Conservation (phyloP, 2,888 invertebrate genomes). For the Yponomeuta plumbellus region DNA sequence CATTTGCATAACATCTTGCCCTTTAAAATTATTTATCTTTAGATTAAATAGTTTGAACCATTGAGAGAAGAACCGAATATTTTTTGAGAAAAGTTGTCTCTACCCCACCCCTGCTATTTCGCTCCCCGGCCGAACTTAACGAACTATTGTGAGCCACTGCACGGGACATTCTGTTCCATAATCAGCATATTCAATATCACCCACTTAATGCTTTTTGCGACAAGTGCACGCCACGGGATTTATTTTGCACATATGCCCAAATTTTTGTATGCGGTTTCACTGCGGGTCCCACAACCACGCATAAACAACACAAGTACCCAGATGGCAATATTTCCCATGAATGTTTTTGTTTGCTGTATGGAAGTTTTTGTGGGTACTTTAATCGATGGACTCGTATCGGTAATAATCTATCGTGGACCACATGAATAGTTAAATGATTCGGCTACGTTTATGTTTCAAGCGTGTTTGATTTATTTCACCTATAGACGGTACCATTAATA, state of each 20-base stretch:
- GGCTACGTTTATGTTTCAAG: neutral
- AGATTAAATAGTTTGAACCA: no score
- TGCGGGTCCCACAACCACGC: conserved; percentile 15
- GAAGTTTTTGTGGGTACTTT: neutral
- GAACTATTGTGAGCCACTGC: conserved; percentile 41
- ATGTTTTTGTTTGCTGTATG: conserved; percentile 6
- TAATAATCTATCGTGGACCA: neutral
- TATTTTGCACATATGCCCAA: conserved; percentile 50
- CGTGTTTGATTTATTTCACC: neutral
- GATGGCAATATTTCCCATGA: conserved; percentile 19
- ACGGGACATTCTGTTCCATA: conserved; percentile 38
- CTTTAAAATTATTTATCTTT: no score
- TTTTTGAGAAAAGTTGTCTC: conserved; percentile 6
- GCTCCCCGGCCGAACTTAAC: conserved; percentile 49
- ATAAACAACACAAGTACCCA: conserved; percentile 13
- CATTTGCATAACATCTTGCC: no score
- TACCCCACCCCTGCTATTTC: conserved; percentile 29
- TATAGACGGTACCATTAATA: neutral
- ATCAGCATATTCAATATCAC: conserved; percentile 68
- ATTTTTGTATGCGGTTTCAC: conserved; percentile 31
- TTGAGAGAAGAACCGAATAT: no score
- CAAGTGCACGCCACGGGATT: conserved; percentile 48
- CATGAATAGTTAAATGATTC: neutral
- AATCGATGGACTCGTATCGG: neutral
- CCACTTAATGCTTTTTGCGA: conserved; percentile 54